Evolutionary conservation across 2,888 invertebrate species (phyloP), one percentile per base, ranked within the genome.

Genomic region (Cataglyphis albicans): DNA sequence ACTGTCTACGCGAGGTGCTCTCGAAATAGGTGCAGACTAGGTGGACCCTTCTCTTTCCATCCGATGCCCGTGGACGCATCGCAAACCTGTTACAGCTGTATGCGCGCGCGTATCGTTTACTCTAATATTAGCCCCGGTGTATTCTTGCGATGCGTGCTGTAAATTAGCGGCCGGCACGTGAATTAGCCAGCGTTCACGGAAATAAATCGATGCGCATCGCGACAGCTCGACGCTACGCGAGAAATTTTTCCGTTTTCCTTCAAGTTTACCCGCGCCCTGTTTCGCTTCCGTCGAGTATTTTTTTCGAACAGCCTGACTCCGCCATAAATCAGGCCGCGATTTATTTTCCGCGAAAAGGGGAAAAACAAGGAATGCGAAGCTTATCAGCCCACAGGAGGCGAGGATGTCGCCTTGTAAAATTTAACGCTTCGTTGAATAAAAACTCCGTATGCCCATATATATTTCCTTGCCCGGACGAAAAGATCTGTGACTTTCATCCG

Each of bases 1-100:
- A 82, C 78, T 67, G 88, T 89, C 87, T 83, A 78, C 74, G 18
- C 64, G 82, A 81, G 61, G 75, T 29, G 38, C 57, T 80, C 87
- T 84, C 72, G 82, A 89, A 89, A 89, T 89, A 89, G 88, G 75
- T 67, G 70, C 82, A 48, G 84, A 83, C 88, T 85, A 86, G 67
- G 67, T 81, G 86, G 87, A 85, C 87, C 85, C 78, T 52, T 38
- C 78, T 82, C 44, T 68, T 41, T 68, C 72, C n/a, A 44, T 70
- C 7, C 84, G 59, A 65, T 61, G 38, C 59, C 68, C 84, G 78
- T 82, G 87, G 83, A 84, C 81, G 21, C 21, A 85, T 83, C 84
- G 57, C 76, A 78, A 81, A 89, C 86, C 83, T 76, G 86, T 85
- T 83, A 87, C 81, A 86, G 52, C 29, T 21, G 67, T 12, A 29